phyloP scores from a whole-genome alignment of 2,113 vertebrate species.

The Paedocypris sp. region DNA sequence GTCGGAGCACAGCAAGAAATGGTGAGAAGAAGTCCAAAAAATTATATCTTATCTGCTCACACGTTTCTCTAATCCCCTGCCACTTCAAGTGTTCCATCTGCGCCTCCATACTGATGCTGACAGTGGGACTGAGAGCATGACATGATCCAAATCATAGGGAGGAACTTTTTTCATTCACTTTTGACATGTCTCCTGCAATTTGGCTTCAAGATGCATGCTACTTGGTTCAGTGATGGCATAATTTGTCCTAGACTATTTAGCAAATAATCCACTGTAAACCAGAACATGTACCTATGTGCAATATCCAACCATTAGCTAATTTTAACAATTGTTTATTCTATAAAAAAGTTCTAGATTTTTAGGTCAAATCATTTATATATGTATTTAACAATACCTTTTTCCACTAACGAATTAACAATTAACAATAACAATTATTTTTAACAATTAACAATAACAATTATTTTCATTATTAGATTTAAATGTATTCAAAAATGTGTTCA shows the following conservation, averaged over 20 bases:
- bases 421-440: no score
- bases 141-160: background rate
- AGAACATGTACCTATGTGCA: no score
- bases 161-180: background rate
- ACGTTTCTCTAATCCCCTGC: constrained; percentile 1
- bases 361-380: no score
- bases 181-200: background rate
- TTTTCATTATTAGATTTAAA: no score
- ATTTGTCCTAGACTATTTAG: background rate
- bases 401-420: no score
- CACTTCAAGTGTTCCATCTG: background rate
- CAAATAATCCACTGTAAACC: no score
- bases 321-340: no score
- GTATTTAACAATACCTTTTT: no score
- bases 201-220: background rate
- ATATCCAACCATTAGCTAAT: no score
- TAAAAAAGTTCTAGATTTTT: no score
- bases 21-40: constrained; percentile 15
- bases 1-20: constrained; percentile 2
- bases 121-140: background rate
- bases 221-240: background rate
- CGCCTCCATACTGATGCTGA: background rate
- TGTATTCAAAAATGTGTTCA: no score
- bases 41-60: background rate
- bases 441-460: no score